Evolutionary conservation across 2,113 vertebrate genomes (phyloP).

Genomic region (Cavia porcellus): DNA sequence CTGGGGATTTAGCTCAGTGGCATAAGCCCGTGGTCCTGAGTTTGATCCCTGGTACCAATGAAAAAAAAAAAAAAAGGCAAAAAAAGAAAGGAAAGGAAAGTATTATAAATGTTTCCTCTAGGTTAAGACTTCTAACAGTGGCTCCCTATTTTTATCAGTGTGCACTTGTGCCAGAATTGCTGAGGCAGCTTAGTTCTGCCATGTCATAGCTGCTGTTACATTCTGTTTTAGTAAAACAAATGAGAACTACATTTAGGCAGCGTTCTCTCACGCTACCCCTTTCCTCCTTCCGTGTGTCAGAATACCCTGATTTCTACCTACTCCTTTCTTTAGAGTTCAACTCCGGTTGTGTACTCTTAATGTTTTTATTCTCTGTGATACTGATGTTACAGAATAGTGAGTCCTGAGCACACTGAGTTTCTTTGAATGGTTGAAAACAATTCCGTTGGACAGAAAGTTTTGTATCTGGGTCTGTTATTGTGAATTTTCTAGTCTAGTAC

Average conservation of each 20-base stretch:
- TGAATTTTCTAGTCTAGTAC: not conserved
- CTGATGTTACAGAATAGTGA: not conserved
- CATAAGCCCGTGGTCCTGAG: too few species aligned
- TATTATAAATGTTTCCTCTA: not conserved
- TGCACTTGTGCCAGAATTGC: slow-evolving; percentile 15
- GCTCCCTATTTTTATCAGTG: not conserved
- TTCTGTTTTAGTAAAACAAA: slow-evolving; percentile 37
- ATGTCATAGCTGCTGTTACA: slow-evolving; percentile 20
- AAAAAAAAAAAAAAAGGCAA: too few species aligned
- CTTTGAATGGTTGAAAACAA: slow-evolving; percentile 45
- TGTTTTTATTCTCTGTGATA: slow-evolving; percentile 12
- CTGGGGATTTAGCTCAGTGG: too few species aligned
- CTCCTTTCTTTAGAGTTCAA: not conserved
- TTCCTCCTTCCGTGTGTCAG: not conserved
- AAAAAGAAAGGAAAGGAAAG: not conserved
- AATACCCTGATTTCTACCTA: not conserved
- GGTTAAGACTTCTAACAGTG: slow-evolving; percentile 23
- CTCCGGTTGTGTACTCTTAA: not conserved
- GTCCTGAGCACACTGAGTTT: slow-evolving; percentile 27
- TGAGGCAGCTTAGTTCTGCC: slow-evolving; percentile 42
- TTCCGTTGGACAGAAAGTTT: not conserved
- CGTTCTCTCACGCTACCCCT: not conserved
- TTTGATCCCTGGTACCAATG: too few species aligned
- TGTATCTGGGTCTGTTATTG: not conserved
- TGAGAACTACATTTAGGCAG: slow-evolving; percentile 13